Evolutionary conservation across 2,797 vertebrate species (phyloP), one percentile per base, ranked within the genome.

Genomic region (Eospalax fontanierii): DNA sequence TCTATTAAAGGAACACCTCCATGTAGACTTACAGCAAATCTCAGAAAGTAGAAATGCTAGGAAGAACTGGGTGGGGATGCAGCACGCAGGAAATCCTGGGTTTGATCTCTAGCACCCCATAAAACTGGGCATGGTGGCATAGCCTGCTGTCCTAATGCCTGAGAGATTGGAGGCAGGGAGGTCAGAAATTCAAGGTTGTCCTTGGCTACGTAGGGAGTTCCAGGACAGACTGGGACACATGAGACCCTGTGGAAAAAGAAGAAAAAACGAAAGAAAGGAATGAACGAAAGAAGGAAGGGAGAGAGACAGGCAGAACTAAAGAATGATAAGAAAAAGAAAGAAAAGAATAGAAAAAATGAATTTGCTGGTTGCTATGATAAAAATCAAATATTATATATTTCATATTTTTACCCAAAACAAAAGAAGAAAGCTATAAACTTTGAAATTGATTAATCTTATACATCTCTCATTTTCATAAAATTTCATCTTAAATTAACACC

Each of bases 381-480:
- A 91, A 24, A 10, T 28, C 35, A 93, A 38, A 14, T 71, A 16
- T 11, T 74, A 61, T 90, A 71, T 59, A 75, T 33, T n/a, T 68
- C 43, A 89, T 59, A 89, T 81, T 88, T 86, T 93, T 9, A 95
- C 10, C 40, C 93, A 94, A 95, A n/a, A 16, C 46, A 84, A 57
- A 68, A 61, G 38, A 1, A 86, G 63, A 43, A 82, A 90, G 66
- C 4, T n/a, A n/a, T n/a, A n/a, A 57, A 50, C 3, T 46, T 89
- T 61, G 50, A 12, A 90, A 35, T 3, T 66, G 5, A 9, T 68
- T 81, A 57, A 65, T 96, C 92, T 90, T 94, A 30, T 6, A 4
- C 11, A 71, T 63, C n/a, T 86, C 22, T 63, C 35, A 24, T 84
- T 96, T 94, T 78, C 28, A 33, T 74, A 79, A 78, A 66, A 79